Base-by-base conservation (phyloP, 1,140 invertebrate species). In the Atopsyche davidsoni region DNA sequence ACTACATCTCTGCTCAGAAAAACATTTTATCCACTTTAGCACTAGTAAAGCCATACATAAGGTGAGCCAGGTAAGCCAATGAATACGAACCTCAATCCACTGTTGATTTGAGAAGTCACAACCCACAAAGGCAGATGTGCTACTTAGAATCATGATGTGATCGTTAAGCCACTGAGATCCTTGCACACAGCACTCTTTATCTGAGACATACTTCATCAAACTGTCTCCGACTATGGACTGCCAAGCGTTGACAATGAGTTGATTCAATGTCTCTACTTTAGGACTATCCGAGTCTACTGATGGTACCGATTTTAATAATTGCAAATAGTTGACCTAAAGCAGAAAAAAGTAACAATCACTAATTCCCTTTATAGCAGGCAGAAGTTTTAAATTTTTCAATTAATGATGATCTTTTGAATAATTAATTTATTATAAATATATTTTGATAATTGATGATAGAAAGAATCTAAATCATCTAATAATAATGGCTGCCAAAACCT, bases 91-190 rank as follows among this genome's bases (percentile, higher is more conserved):
- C 24, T 53, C 28, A 7, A 24, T 14, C 43, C 43, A 53, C 7
- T 46, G 23, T 19, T 53, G 35, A 53, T 53, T 53, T 9, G 43
- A 39, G 18, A 46, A 40, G 14, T 21, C 19, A 19, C 19, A 35
- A 21, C 25, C 34, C 14, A 53, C 4, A 25, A 31, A 28, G 3
- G 10, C 19, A 19, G 51, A 40, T n/a, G 46, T 13, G 18, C 46
- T 31, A 18, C 51, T 40, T 34, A 53, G 17, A 13, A 17, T 2
- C 10, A 23, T 21, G 11, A 53, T 19, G 13, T 34, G 47, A 19
- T 24, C 18, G 17, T 47, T 36, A n/a, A 52, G 14, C 50, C 50
- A 52, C 32, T 52, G 42, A 13, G 24, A 40, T 31, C 36, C 46
- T 18, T 13, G 46, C 6, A 48, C 25, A 16, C 46, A 36, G 18